Evolutionary conservation across 2,113 vertebrate genomes (phyloP).

Genomic region (Oenanthe melanoleuca): DNA sequence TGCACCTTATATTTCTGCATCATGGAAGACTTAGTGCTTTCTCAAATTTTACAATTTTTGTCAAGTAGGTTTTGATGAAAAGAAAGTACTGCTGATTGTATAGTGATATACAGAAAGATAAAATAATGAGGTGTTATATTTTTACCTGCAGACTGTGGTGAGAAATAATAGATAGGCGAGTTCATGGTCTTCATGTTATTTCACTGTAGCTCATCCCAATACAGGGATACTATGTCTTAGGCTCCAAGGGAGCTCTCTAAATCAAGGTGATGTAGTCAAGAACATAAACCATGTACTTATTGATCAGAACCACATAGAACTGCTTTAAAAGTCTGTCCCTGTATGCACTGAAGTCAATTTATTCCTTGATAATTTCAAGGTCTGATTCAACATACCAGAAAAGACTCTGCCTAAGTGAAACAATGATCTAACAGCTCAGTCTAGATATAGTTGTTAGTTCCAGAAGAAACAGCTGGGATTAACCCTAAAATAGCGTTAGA

Average conservation of each 20-base stretch:
- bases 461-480: background rate
- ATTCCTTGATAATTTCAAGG: background rate
- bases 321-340: background rate
- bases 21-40: slow-evolving; percentile 1
- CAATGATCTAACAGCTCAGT: background rate
- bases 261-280: slow-evolving; percentile 37
- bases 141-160: background rate
- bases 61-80: slow-evolving; percentile 25
- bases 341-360: background rate
- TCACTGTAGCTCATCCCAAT: slow-evolving; percentile 37
- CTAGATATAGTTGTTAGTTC: background rate
- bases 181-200: slow-evolving; percentile 10
- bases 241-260: slow-evolving; percentile 47
- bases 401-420: background rate
- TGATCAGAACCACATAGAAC: slow-evolving; percentile 19
- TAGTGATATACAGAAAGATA: slow-evolving; percentile 38
- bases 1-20: slow-evolving; percentile 16
- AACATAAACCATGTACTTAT: slow-evolving; percentile 48
- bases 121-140: slow-evolving; percentile 26
- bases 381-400: background rate
- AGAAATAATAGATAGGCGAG: slow-evolving; percentile 32
- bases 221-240: slow-evolving; percentile 16
- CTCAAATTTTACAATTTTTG: slow-evolving; percentile 24
- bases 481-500: background rate
- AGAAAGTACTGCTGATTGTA: background rate